phyloP scores from a whole-genome alignment of 1,140 invertebrate genomes.

The Eriosoma lanigerum region DNA sequence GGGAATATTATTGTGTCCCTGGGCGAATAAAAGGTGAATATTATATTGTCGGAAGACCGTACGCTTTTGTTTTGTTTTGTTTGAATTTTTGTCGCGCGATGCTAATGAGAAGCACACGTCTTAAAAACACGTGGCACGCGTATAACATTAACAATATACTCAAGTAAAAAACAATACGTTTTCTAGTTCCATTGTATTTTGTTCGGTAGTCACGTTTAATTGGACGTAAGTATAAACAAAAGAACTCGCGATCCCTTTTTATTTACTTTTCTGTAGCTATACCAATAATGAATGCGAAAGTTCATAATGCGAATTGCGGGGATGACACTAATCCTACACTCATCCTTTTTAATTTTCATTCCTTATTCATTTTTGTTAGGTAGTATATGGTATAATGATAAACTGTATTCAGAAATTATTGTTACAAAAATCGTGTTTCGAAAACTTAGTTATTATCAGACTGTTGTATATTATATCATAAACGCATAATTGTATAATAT shows the following conservation, averaged over 20 bases:
- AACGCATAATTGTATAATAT: no score
- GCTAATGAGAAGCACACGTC: constrained; percentile 50
- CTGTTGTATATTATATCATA: no score
- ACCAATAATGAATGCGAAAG: no score
- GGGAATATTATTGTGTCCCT: no score
- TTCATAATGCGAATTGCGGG: no score
- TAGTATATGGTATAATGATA: no score
- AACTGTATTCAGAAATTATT: no score
- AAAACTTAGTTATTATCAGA: no score
- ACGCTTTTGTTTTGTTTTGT: constrained; percentile 13
- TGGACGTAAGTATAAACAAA: constrained; percentile 40
- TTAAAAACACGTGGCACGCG: constrained; percentile 26
- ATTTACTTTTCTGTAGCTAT: background rate
- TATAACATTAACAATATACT: background rate
- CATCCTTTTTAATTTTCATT: no score
- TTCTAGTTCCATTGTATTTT: background rate
- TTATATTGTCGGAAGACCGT: background rate
- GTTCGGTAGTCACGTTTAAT: constrained; percentile 14
- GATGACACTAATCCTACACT: no score
- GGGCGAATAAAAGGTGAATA: background rate
- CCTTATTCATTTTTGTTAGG: no score
- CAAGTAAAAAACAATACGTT: constrained; percentile 23
- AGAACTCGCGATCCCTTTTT: background rate
- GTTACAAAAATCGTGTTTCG: no score
- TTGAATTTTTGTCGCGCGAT: background rate